Evolutionary conservation across 2,888 invertebrate genomes (phyloP).

Genomic region (Pecten maximus): DNA sequence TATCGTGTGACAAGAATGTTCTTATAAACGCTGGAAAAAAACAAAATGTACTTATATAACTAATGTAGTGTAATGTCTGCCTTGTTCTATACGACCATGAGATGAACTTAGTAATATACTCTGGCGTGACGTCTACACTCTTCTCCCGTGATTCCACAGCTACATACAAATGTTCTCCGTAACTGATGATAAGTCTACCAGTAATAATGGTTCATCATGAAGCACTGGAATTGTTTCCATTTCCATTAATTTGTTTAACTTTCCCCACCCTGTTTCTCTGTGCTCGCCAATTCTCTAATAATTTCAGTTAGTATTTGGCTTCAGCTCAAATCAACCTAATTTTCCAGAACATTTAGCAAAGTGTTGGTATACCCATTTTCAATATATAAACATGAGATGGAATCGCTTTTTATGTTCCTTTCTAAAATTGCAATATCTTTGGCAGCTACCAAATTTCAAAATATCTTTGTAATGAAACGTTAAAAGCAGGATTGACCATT

Average conservation of each 20-base stretch:
- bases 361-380: neutral
- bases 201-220: neutral
- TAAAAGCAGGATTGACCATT: neutral
- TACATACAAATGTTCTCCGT: neutral
- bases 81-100: neutral
- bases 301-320: neutral
- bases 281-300: slow-evolving; percentile 32
- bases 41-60: slow-evolving; percentile 4
- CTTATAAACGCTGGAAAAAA: neutral
- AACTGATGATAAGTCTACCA: neutral
- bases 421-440: neutral
- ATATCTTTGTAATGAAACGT: neutral
- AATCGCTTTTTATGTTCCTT: neutral
- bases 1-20: slow-evolving; percentile 12
- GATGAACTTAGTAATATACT: no score
- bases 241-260: slow-evolving; percentile 19
- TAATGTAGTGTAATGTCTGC: neutral
- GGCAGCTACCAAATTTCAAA: slow-evolving; percentile 9
- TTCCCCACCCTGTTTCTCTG: slow-evolving; percentile 12
- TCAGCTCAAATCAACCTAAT: neutral
- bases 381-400: neutral
- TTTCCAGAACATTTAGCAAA: neutral
- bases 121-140: neutral
- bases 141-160: neutral
- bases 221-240: slow-evolving; percentile 20